phyloP scores from a whole-genome alignment of 2,113 vertebrate genomes.

The Dipodomys merriami region DNA sequence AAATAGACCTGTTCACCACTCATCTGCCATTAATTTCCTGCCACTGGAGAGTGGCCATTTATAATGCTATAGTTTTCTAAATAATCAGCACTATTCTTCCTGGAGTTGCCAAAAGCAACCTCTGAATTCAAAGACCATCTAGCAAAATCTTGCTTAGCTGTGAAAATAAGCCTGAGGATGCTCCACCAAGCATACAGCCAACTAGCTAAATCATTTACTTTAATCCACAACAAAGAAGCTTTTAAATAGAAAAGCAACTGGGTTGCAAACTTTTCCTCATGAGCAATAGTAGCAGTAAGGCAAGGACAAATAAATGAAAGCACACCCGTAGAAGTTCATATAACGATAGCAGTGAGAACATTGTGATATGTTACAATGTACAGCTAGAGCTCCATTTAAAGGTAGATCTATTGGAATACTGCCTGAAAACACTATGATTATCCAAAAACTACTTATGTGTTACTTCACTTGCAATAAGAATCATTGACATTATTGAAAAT shows the following conservation, averaged over 20 bases:
- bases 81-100: constrained; percentile 84
- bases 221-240: constrained; percentile 82
- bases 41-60: constrained; percentile 67
- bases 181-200: constrained; percentile 82
- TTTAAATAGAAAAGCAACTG: constrained; percentile 83
- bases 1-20: constrained; percentile 67
- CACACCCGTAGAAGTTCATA: not conserved
- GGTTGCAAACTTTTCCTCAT: constrained; percentile 76
- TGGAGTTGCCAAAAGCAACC: constrained; percentile 80
- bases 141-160: constrained; percentile 87
- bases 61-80: constrained; percentile 80
- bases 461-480: constrained; percentile 20
- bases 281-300: constrained; percentile 75
- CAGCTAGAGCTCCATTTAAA: not conserved
- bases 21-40: constrained; percentile 76
- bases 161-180: constrained; percentile 85
- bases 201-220: constrained; percentile 84
- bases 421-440: constrained; percentile 60
- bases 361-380: not conserved
- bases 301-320: constrained; percentile 71
- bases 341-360: not conserved
- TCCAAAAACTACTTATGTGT: constrained; percentile 13
- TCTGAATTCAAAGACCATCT: constrained; percentile 84
- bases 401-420: constrained; percentile 58
- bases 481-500: constrained; percentile 57